Evolutionary conservation across 2,888 invertebrate species (phyloP), one percentile per base, ranked within the genome.

Genomic region (Cepaea hortensis): DNA sequence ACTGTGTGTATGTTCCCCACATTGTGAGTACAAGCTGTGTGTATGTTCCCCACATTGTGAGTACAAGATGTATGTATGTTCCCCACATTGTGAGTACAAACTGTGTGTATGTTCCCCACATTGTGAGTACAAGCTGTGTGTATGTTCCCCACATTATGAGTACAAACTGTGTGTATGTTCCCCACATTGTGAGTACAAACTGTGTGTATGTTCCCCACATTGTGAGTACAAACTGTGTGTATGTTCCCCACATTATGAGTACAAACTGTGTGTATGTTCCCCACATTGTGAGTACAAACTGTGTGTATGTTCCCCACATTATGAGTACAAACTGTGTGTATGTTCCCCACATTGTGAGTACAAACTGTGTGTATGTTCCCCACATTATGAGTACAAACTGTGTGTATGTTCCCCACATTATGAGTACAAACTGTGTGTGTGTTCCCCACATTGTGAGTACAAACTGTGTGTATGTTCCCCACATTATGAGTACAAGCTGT

Each of bases 291-390:
- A 96, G 97, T 96, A 23, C 23, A 9, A n/a, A 0, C 9, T 23
- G 20, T 72, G 2, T 72, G n/a, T 68, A 11, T 68, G 6, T 18
- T 18, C n/a, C n/a, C 23, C 55, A 55, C 55, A 55, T 55, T 72
- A 35, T 72, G 72, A 23, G 23, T n/a, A 68, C 68, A 68, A 5
- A 3, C n/a, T 20, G 18, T 68, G 68, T 68, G 68, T 55, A 11
- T 68, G 98, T 93, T 11, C 98, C 98, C 11, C 98, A 97, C 94
- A 98, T 99, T 95, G 98, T 98, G 96, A 96, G 97, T 96, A 23
- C 23, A 9, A n/a, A 0, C 9, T 23, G 7, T 72, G 2, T 72
- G n/a, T 68, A 6, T 68, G 6, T 68, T 68, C 55, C 55, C 55
- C 55, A 55, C 55, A 55, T 55, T 72, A 35, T 72, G 72, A 23